Evolutionary conservation across 53 echinoderm and acorn worm genomes (phyloP).

Genomic region (Paelopatides confundens): DNA sequence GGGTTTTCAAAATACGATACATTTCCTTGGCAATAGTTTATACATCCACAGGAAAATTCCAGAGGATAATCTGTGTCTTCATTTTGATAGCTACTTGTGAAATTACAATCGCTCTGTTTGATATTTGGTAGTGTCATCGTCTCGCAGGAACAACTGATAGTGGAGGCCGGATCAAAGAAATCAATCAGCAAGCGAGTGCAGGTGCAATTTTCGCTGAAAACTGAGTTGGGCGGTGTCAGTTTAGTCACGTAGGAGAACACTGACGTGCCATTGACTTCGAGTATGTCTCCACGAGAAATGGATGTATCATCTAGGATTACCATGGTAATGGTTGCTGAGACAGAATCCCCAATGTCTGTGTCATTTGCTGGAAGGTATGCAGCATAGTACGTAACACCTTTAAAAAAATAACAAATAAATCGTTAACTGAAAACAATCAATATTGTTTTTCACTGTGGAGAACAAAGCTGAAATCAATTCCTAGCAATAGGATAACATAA

Average conservation of each 20-base stretch:
- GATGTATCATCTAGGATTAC: constrained; percentile 69
- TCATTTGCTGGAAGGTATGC: constrained; percentile 64
- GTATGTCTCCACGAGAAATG: constrained; percentile 52
- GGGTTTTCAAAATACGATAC: constrained; percentile 66
- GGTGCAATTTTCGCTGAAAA: constrained; percentile 78
- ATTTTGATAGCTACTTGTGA: constrained; percentile 54
- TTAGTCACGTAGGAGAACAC: constrained; percentile 69
- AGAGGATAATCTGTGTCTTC: constrained; percentile 31
- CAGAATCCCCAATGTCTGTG: constrained; percentile 61
- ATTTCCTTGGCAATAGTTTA: constrained; percentile 68
- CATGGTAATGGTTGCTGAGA: constrained; percentile 66
- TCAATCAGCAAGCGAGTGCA: constrained; percentile 54
- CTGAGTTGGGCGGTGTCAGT: constrained; percentile 63
- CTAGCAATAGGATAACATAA: no score
- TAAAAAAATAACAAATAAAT: not conserved
- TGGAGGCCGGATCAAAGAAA: constrained; percentile 19
- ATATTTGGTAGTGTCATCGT: constrained; percentile 46
- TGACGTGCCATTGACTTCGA: constrained; percentile 67
- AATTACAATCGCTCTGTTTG: constrained; percentile 64
- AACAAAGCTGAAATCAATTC: no score
- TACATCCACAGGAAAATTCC: constrained; percentile 62
- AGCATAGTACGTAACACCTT: constrained; percentile 71
- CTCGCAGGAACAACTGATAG: constrained; percentile 65
- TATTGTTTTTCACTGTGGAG: no score
- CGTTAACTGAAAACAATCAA: no score